A percentile compares a stretch with the other conserved stretches of the same genome.
Evolutionary conservation across 2,113 vertebrate genomes (phyloP).

Genomic region (Chaetodon trifascialis): DNA sequence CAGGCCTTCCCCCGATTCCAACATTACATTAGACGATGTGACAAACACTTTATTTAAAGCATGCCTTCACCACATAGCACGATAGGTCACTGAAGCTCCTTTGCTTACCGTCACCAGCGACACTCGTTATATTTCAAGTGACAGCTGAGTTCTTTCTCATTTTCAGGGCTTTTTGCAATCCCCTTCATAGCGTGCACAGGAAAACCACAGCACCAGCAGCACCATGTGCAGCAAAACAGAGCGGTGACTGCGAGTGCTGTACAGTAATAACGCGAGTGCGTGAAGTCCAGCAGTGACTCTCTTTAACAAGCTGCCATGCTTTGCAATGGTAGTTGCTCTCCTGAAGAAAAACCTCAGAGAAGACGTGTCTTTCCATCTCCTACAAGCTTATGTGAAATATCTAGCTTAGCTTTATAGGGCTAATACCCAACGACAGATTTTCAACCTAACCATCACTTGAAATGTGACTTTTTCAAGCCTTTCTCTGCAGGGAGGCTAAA

Average conservation of each 20-base stretch:
- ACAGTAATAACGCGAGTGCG: not conserved
- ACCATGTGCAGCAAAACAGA: not conserved
- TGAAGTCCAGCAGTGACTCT: slow-evolving; percentile 28
- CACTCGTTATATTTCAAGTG: not conserved
- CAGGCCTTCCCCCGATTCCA: not conserved
- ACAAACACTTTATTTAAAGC: not conserved
- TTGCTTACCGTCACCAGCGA: not conserved
- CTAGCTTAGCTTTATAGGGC: not conserved
- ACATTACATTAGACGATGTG: not conserved
- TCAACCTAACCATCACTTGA: not conserved
- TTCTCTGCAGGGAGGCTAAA: not conserved
- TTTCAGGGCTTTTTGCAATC: not conserved
- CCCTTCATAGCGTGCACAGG: slow-evolving; percentile 9
- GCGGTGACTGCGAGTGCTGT: not conserved
- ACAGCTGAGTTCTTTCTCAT: not conserved
- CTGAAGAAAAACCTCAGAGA: not conserved
- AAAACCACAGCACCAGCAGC: slow-evolving; percentile 47
- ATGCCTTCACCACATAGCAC: not conserved
- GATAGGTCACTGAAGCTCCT: not conserved
- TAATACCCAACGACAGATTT: not conserved
- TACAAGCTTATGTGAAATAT: not conserved
- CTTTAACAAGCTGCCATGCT: not conserved
- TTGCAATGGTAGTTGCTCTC: not conserved
- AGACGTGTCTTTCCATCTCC: not conserved
- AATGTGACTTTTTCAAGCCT: not conserved